Evolutionary conservation across 2,797 vertebrate genomes (phyloP), one percentile per base, ranked within the genome.

Genomic region (Lepilemur ruficaudatus): DNA sequence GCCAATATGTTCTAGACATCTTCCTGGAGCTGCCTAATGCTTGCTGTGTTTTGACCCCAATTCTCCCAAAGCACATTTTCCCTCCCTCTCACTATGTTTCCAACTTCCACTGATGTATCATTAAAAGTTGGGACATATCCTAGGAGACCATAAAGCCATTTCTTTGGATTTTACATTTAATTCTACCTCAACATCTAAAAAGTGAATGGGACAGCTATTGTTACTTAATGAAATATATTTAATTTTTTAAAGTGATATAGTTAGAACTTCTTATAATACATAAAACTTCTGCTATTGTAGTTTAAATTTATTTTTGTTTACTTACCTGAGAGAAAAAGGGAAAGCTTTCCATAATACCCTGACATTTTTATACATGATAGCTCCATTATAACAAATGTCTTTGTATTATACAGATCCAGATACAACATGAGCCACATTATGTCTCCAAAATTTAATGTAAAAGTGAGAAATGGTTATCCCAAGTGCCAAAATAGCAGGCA

Each of bases 11-110:
- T 95, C 86, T 75, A 91, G 70, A 48, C 73, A 57, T 85, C 91
- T 97, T 98, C 89, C 76, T 87, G 78, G 94, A 94, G 93, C 92
- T 95, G 90, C 89, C 80, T 91, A 92, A 91, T 61, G 73, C 96
- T 92, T 95, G 87, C 96, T 98, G 97, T 97, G 95, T 95, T 97
- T 95, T 96, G 97, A 95, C 96, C 93, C 87, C 61, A 92, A 82
- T 97, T 97, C 89, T 94, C 84, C 83, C 81, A 87, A 95, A 96
- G 78, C 75, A 91, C 89, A 95, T 88, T 86, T 84, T 65, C 88
- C 17, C 41, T 75, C 67, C 72, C 46, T 94, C 70, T 43, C 59
- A 72, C 70, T 78, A 76, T 87, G 83, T 57, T 97, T 82, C 81
- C 55, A 65, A 95, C 52, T 82, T 89, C 76, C 81, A 91, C 32